Evolutionary conservation across 2,797 vertebrate species (phyloP), one percentile per base, ranked within the genome.

Genomic region (Melanotaenia nigrans): DNA sequence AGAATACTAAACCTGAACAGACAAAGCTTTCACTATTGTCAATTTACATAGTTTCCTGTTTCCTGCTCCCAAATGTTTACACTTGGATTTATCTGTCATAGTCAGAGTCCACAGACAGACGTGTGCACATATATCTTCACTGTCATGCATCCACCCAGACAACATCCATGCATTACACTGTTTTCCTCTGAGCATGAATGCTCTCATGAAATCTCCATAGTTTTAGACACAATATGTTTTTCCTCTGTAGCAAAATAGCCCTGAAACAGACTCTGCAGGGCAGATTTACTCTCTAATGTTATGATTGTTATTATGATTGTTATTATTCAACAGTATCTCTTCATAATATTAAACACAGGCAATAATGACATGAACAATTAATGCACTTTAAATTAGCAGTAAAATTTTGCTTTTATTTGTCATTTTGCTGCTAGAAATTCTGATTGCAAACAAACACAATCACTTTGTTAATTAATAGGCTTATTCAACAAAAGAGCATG

Each of bases 401-500:
- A 7, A 51, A 74, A 69, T 70, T 61, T 54, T 38, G 36, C 36
- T 11, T 10, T 38, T 10, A 8, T 38, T 38, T 38, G 36, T 38
- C 11, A 38, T 12, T 10, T 38, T 38, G 36, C 36, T 10, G 11
- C 36, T 13, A 38, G 36, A 12, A 38, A 38, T 38, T 38, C 9
- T 38, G 36, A 38, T 38, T 8, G 14, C 38, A 40, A 13, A 40
- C 13, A 40, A 40, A 40, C 38, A 40, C 12, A 40, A 40, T 55
- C 24, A 58, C 75, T 78, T 82, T 47, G 59, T 78, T 71, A 64
- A 28, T 67, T 82, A 90, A 88, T 83, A 73, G 62, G 68, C 71
- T 86, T 84, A 90, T 73, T 72, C 75, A 85, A 89, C 76, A 56
- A 18, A 51, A 42, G 66, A 3, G 87, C 51, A 51, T 76, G 2